Conservation (phyloP, 1,140 invertebrate species). For the Schlechtendalia chinensis region DNA sequence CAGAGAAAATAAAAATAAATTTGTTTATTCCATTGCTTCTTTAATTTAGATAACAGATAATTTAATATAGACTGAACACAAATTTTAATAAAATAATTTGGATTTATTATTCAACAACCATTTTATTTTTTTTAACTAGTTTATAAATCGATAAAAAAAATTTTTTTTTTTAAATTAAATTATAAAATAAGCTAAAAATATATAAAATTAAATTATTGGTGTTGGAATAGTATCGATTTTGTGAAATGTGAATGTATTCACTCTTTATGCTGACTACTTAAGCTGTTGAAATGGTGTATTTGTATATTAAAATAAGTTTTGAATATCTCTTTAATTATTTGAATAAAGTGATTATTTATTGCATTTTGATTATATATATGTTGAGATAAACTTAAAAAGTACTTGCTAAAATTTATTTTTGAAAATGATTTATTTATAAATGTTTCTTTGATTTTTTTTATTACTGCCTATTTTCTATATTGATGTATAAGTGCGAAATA, state of each 20-base stretch:
- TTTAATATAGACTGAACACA: neutral
- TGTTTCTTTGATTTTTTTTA: neutral
- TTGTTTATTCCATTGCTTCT: constrained; percentile 2
- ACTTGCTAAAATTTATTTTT: neutral
- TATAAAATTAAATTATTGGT: neutral
- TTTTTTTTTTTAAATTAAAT: neutral
- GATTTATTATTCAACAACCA: no score
- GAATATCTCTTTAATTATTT: neutral
- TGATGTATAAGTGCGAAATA: neutral
- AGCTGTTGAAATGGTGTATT: neutral
- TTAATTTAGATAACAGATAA: no score
- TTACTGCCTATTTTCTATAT: neutral
- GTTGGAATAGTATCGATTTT: neutral
- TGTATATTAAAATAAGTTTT: neutral
- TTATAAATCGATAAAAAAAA: no score
- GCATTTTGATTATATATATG: constrained; percentile 16
- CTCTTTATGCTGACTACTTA: neutral
- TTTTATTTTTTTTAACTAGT: no score
- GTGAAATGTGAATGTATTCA: neutral
- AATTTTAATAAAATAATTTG: neutral
- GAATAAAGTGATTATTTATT: constrained; percentile 2
- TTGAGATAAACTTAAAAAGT: neutral
- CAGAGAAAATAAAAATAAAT: neutral
- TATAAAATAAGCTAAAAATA: neutral
- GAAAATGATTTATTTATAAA: neutral